A percentile compares a stretch with the other conserved stretches of the same genome.
Conservation (phyloP, 2,113 vertebrate species). For the Erpornis zantholeuca region DNA sequence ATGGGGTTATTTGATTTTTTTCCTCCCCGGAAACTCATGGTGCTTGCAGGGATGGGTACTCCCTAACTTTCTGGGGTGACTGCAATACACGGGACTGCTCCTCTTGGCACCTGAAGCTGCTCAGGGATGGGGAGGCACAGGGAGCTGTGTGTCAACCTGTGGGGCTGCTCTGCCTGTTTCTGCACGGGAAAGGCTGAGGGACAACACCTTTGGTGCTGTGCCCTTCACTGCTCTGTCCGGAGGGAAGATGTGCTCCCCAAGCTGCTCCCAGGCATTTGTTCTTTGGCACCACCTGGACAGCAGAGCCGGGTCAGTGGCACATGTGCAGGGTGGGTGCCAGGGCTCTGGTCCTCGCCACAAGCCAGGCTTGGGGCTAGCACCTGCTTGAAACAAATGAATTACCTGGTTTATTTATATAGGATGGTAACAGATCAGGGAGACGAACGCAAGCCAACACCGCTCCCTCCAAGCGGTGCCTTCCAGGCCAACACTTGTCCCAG, state of each 20-base stretch:
- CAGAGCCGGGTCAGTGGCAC: neutral
- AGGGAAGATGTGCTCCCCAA: neutral
- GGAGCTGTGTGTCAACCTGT: neutral
- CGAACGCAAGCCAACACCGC: fast-evolving
- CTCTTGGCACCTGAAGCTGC: fast-evolving
- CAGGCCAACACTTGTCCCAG: neutral
- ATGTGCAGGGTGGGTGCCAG: fast-evolving
- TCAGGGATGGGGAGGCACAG: too few relatives aligned
- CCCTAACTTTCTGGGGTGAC: neutral
- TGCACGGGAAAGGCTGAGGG: neutral
- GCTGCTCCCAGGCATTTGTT: neutral
- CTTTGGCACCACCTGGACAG: neutral
- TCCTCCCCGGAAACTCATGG: neutral
- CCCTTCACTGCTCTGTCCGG: neutral
- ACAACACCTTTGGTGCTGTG: neutral
- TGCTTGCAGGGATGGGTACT: neutral
- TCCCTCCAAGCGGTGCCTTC: neutral
- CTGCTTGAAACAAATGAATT: neutral
- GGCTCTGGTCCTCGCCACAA: neutral
- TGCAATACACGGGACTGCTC: neutral
- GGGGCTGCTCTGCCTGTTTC: neutral
- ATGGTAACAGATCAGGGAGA: neutral
- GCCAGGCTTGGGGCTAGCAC: neutral
- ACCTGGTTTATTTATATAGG: neutral
- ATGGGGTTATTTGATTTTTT: neutral